Evolutionary conservation across 2,888 invertebrate species (phyloP), one percentile per base, ranked within the genome.

Genomic region (Nysson spinosus): DNA sequence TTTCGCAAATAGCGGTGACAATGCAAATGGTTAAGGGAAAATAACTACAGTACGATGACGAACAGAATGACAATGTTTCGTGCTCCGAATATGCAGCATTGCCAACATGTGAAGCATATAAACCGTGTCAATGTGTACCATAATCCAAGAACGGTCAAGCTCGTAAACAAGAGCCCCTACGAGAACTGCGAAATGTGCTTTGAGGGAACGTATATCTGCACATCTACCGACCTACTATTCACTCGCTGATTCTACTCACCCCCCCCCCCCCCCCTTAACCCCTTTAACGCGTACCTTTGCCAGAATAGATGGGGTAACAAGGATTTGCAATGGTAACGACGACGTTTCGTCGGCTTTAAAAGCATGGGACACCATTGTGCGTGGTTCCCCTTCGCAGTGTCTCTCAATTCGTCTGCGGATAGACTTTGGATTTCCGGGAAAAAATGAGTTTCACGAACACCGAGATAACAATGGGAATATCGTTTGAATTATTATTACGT

Each of bases 261-360:
- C 40, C 14, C 24, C 24, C 40, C 14, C 40, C 12, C 28, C 14
- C 24, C 9, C 37, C 12, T 19, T 9, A 19, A 44, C 49, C 49
- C 26, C 39, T 35, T 42, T 24, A 34, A 20, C 30, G 39, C 34
- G 28, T 35, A 46, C 52, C 67, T 67, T 57, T 47, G 52, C 37
- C 35, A 20, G 50, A 56, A 63, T 47, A 54, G 46, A 57, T 51
- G 46, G 47, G 26, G 28, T 57, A 72, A 65, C 66, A 60, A 56
- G 74, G 47, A 73, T 73, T 66, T 67, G 70, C 72, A 66, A 57
- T 73, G 66, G 70, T 62, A 72, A 72, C 65, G 69, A 72, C 54
- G 66, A 55, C 69, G 49, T 65, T 58, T 57, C 61, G 55, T 49
- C 16, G 40, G 35, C 20, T 30, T 51, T 57, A 55, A 69, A 72